phyloP scores from a whole-genome alignment of 1,140 invertebrate species.

The Papilio polytes region DNA sequence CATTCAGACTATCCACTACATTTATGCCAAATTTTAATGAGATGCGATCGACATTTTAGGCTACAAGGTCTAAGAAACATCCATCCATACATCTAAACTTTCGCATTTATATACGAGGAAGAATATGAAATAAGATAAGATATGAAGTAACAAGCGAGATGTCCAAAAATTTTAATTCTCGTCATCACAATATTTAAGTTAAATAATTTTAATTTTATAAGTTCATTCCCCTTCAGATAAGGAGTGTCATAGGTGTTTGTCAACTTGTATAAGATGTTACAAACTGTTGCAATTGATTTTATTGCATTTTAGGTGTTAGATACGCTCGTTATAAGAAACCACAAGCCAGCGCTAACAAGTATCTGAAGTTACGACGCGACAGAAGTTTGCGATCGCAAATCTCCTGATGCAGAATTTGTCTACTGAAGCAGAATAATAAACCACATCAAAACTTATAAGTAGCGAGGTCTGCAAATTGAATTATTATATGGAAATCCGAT shows the following conservation, averaged over 20 bases:
- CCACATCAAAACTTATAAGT: neutral
- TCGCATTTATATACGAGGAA: too few species aligned
- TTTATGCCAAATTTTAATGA: too few species aligned
- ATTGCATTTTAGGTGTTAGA: neutral
- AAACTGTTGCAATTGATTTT: constrained; percentile 5
- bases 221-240: neutral
- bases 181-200: too few species aligned
- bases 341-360: neutral
- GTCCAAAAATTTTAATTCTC: too few species aligned
- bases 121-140: too few species aligned
- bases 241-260: neutral
- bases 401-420: neutral
- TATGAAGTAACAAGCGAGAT: too few species aligned
- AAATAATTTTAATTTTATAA: too few species aligned
- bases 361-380: neutral
- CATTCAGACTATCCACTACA: too few species aligned
- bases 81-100: too few species aligned
- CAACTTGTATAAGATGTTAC: neutral
- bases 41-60: too few species aligned
- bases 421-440: neutral
- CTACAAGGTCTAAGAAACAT: too few species aligned
- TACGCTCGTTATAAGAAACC: neutral
- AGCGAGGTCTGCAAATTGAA: neutral
- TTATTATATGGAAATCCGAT: neutral
- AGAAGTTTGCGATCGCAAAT: neutral